These are phyloP conservation scores for Xanthorhoe spadicearia DNA, from an alignment of 2,888 invertebrate species.

Conservation along the genomic window DNA sequence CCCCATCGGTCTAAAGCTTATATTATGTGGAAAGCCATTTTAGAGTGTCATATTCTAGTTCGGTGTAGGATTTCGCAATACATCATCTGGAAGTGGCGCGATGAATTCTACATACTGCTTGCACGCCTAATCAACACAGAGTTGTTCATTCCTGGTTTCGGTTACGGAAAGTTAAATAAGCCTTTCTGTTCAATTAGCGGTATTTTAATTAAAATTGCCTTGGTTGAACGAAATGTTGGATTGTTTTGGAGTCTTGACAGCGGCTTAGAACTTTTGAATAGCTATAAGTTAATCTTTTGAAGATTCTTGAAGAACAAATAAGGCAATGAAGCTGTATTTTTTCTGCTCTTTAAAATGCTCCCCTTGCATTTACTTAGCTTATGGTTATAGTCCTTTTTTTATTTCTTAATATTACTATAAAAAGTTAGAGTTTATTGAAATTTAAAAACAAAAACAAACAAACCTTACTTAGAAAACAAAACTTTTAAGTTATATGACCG, in stretches of 20 bases:
- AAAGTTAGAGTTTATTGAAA: too few species aligned
- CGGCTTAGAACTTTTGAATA: slow-evolving; percentile 6
- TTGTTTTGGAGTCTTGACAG: slow-evolving; percentile 12
- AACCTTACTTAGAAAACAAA: too few species aligned
- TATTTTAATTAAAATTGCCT: slow-evolving; percentile 21
- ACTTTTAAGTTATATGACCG: too few species aligned
- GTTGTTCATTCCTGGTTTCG: slow-evolving; percentile 42
- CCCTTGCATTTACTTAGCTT: too few species aligned
- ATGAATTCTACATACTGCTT: slow-evolving; percentile 71
- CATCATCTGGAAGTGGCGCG: slow-evolving; percentile 56
- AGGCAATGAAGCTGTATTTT: not conserved
- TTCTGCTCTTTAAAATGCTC: not conserved
- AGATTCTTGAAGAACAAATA: not conserved
- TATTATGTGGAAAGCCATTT: not conserved
- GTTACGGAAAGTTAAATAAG: slow-evolving; percentile 31
- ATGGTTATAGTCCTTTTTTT: too few species aligned
- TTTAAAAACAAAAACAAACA: too few species aligned
- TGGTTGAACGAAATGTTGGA: slow-evolving; percentile 3
- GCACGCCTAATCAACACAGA: slow-evolving; percentile 49
- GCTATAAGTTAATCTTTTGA: not conserved
- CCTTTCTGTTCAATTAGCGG: slow-evolving; percentile 26
- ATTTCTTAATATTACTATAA: too few species aligned
- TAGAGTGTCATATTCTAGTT: slow-evolving; percentile 2
- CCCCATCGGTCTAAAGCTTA: not conserved
- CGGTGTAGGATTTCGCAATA: slow-evolving; percentile 55